Evolutionary conservation across 1,140 invertebrate species (phyloP).

Genomic region (Paraescarpia echinospica): DNA sequence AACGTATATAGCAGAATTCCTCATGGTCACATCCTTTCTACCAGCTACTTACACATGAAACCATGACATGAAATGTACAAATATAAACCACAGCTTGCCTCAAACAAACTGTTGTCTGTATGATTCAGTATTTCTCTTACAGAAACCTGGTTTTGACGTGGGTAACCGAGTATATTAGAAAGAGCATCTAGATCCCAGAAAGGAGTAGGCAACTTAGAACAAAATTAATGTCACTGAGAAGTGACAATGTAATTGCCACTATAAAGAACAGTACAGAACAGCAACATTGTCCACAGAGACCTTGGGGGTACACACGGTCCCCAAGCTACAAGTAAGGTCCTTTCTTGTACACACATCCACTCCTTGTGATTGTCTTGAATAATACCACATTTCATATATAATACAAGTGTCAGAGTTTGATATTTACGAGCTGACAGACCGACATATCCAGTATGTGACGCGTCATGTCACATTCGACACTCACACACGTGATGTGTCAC

Average conservation of each 20-base stretch:
- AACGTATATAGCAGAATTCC: background rate
- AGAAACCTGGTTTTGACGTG: background rate
- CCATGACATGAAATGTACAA: background rate
- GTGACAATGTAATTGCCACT: background rate
- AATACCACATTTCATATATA: background rate
- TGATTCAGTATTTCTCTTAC: background rate
- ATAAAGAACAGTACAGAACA: background rate
- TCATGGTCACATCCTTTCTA: background rate
- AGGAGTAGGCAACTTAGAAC: background rate
- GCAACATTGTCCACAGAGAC: background rate
- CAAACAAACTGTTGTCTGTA: background rate
- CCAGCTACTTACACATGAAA: background rate
- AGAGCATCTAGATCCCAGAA: background rate
- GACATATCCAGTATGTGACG: background rate
- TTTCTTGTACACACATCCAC: background rate
- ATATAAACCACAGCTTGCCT: background rate
- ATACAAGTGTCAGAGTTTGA: background rate
- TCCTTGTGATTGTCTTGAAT: background rate
- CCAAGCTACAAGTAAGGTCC: background rate
- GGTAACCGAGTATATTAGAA: background rate
- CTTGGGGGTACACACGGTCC: background rate
- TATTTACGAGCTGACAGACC: background rate
- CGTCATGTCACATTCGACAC: background rate
- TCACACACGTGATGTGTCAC: background rate
- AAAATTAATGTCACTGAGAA: background rate